Evolutionary conservation across 1,140 invertebrate species (phyloP).

Genomic region (Brachionus sp.): DNA sequence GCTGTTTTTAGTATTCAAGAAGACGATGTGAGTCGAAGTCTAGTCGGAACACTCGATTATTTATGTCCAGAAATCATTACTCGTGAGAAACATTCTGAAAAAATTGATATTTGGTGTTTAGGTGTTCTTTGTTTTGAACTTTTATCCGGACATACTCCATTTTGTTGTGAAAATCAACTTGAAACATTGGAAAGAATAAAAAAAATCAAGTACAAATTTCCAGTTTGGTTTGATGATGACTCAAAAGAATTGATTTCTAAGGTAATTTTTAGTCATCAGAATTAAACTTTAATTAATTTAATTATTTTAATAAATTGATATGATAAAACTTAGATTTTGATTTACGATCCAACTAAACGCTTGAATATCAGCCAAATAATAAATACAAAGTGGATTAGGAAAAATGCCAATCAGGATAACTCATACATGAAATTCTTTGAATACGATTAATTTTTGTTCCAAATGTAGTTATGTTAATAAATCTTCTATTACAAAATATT

Average conservation of each 20-base stretch:
- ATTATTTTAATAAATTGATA: not conserved
- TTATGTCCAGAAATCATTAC: slow-evolving; percentile 69
- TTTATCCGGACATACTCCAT: slow-evolving; percentile 90
- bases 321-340: not conserved
- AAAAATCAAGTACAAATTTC: not conserved
- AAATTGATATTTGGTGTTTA: slow-evolving; percentile 83
- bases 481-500: too few species aligned
- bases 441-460: too few species aligned
- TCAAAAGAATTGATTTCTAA: not conserved
- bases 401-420: not conserved
- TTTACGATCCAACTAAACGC: not conserved
- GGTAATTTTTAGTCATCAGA: slow-evolving; percentile 2
- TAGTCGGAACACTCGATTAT: slow-evolving; percentile 77
- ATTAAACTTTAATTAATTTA: too few species aligned
- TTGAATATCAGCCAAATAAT: not conserved
- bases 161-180: slow-evolving; percentile 54
- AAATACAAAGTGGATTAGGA: not conserved
- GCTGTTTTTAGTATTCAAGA: not conserved
- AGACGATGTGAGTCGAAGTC: slow-evolving; percentile 65
- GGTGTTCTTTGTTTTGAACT: slow-evolving; percentile 99
- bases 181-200: not conserved
- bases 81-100: slow-evolving; percentile 92
- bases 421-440: not conserved
- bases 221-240: not conserved
- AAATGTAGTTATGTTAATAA: too few species aligned